phyloP scores from a whole-genome alignment of 2,113 vertebrate genomes.

The Varanus komodoensis region DNA sequence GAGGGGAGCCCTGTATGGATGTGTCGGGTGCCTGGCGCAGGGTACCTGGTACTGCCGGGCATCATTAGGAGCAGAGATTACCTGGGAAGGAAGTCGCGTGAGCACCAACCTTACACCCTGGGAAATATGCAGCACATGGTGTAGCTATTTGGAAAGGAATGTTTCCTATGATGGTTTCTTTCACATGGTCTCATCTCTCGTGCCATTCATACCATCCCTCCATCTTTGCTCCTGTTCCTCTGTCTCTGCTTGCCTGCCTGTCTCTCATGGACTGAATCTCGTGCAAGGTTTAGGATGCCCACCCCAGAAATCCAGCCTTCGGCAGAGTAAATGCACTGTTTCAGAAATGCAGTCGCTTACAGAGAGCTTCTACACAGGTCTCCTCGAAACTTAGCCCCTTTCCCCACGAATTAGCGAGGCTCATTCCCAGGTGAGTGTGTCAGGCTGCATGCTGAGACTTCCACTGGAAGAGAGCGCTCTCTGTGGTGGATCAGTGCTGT shows the following conservation, averaged over 20 bases:
- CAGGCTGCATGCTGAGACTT: too few relatives aligned
- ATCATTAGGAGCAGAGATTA: neutral
- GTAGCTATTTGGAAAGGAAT: neutral
- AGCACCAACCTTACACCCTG: neutral
- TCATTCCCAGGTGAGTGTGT: neutral
- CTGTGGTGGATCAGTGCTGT: neutral
- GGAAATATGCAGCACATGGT: slow-evolving; percentile 42
- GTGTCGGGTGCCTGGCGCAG: too few relatives aligned
- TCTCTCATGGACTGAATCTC: rapidly evolving
- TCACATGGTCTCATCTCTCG: neutral
- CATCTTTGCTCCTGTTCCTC: neutral
- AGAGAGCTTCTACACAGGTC: neutral
- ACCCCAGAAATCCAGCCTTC: neutral
- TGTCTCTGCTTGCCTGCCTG: neutral
- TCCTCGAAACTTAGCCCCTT: neutral
- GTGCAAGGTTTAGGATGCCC: neutral
- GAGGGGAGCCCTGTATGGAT: too few relatives aligned
- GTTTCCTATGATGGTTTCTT: neutral
- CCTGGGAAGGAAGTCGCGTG: neutral
- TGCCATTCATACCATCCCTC: neutral
- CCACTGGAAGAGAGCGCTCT: neutral
- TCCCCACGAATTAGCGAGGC: neutral
- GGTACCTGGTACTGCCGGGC: too few relatives aligned
- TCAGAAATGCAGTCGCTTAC: neutral
- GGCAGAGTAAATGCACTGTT: neutral